These are phyloP conservation scores for Macquaria ambigua DNA, from an alignment of 2,113 vertebrate species.

Conservation along the genomic window DNA sequence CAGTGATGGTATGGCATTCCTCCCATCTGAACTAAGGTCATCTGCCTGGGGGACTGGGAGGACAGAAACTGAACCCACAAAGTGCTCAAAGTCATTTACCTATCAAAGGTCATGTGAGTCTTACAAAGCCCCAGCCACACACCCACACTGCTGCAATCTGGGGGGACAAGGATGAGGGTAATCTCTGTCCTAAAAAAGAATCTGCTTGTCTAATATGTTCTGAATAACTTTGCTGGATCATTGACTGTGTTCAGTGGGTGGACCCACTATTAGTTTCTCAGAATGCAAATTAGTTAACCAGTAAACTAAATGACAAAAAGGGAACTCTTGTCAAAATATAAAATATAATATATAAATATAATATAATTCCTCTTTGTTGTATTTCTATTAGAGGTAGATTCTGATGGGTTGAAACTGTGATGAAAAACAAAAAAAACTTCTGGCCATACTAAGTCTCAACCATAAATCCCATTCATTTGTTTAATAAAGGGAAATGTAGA, in stretches of 20 bases:
- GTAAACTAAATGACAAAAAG: background rate
- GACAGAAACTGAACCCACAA: slow-evolving; percentile 34
- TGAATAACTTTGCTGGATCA: too few species aligned
- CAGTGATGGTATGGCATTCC: slow-evolving; percentile 6
- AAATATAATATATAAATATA: too few species aligned
- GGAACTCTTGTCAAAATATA: background rate
- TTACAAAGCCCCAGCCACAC: background rate
- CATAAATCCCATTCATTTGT: too few species aligned
- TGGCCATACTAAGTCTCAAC: too few species aligned
- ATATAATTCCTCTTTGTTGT: background rate
- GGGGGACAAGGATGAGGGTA: background rate
- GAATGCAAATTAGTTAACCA: background rate
- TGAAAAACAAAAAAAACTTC: too few species aligned
- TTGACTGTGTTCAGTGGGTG: background rate
- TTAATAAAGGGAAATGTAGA: too few species aligned
- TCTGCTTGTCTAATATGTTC: too few species aligned
- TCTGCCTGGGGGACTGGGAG: slow-evolving; percentile 6
- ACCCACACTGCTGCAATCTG: background rate
- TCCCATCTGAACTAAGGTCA: background rate
- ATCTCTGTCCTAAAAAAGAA: too few species aligned
- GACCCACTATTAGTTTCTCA: background rate
- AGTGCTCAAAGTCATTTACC: background rate
- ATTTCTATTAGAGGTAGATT: background rate
- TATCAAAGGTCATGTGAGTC: slow-evolving; percentile 1
- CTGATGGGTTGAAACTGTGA: too few species aligned